Evolutionary conservation across 2,888 invertebrate genomes (phyloP), one percentile per base, ranked within the genome.

Genomic region (Ametastegia equiseti): DNA sequence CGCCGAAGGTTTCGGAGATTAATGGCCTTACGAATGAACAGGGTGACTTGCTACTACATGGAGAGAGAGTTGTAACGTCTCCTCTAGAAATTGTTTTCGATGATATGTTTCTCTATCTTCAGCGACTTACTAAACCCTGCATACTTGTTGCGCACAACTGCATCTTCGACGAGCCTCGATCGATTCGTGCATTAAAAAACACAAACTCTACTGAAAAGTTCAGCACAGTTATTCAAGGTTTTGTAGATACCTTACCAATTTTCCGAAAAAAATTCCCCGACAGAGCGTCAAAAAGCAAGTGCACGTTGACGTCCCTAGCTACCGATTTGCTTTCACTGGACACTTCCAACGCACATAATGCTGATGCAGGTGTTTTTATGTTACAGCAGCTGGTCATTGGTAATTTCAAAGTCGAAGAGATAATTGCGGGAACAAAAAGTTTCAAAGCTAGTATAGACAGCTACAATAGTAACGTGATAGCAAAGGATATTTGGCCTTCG

Each of bases 1-100:
- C 19, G 82, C 75, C 15, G 84, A 84, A 80, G 71, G 83, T 23
- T 81, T 82, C 33, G 83, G 84, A 71, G 81, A 79, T 27, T 83
- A 84, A 7, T 84, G 83, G 81, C 23, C 69, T 19, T 19, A n/a
- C 33, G 84, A 81, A 60, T 81, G 75, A 2, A 84, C 83, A 13
- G 1, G 39, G 19, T n/a, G 42, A 71, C 19, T 30, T 54, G 23
- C 7, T 42, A 81, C 50, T 11, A 42, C 4, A 54, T 80, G 39
- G 82, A 42, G 4, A 42, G 9, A 42, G 5, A 4, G 4, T 42
- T 42, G 42, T 4, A 42, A 42, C 9, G 42, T 47, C 19, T 47
- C 30, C 0, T 15, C 36, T 54, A 6, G 39, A 65, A 15, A 4
- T 9, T 0, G 82, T 78, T 6, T 78, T 83, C 4, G 57, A 27